phyloP scores from a whole-genome alignment of 2,888 invertebrate genomes.

The Harpalus rufipes region DNA sequence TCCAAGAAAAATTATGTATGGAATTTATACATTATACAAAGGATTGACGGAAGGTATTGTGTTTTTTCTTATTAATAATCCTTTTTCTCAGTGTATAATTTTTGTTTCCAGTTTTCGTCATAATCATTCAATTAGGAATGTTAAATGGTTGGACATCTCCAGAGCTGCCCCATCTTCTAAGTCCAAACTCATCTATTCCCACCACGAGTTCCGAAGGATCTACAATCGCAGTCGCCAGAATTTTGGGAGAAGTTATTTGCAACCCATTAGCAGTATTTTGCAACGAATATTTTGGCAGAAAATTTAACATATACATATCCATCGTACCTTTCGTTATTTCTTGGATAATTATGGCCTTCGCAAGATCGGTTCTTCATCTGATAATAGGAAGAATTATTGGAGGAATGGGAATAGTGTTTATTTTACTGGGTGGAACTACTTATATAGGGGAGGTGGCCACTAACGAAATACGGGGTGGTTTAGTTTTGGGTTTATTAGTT shows the following conservation, averaged over 20 bases:
- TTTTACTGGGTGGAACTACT: conserved; percentile 1
- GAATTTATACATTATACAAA: too few relatives aligned
- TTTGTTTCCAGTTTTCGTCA: not conserved
- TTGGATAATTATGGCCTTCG: conserved; percentile 80
- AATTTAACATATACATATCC: conserved; percentile 79
- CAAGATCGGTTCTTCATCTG: conserved; percentile 78
- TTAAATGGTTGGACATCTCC: conserved; percentile 16
- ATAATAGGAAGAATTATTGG: conserved; percentile 81
- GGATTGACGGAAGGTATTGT: too few relatives aligned
- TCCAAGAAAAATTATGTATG: too few relatives aligned
- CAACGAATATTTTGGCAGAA: conserved; percentile 78
- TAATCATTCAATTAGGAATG: not conserved
- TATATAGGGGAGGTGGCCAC: conserved; percentile 9
- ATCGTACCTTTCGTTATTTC: conserved; percentile 80
- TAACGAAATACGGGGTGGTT: not conserved
- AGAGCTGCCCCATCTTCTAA: not conserved
- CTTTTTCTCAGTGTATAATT: too few relatives aligned
- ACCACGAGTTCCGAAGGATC: conserved; percentile 11
- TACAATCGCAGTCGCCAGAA: not conserved
- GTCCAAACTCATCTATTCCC: conserved; percentile 1
- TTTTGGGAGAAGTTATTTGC: not conserved
- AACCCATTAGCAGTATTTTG: not conserved
- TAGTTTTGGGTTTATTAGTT: not conserved
- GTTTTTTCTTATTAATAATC: too few relatives aligned
- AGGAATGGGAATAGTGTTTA: conserved; percentile 77